Evolutionary conservation across 2,113 vertebrate genomes (phyloP).

Genomic region (Hylia prasina): DNA sequence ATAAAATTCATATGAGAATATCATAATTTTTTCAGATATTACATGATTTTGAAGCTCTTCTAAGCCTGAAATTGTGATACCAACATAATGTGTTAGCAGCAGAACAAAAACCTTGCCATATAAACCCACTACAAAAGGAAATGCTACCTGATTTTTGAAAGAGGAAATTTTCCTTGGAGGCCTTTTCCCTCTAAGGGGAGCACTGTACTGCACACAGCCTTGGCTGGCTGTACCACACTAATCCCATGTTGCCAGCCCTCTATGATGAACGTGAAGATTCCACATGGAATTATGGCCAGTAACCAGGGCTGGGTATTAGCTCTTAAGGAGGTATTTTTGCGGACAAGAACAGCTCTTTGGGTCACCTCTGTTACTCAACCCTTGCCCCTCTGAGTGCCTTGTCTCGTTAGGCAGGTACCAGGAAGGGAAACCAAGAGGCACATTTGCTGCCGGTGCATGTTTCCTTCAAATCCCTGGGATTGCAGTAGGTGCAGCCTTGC

Average conservation of each 20-base stretch:
- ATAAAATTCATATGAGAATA: too few species aligned
- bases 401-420: not conserved
- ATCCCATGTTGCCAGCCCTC: fast-evolving
- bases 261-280: not conserved
- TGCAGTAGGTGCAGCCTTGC: too few species aligned
- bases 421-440: not conserved
- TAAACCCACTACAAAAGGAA: not conserved
- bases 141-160: not conserved
- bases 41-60: not conserved
- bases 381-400: not conserved
- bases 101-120: not conserved
- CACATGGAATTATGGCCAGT: not conserved
- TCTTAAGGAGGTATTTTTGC: not conserved
- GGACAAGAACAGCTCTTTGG: not conserved
- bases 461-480: not conserved
- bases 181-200: not conserved
- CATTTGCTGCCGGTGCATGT: not conserved
- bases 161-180: not conserved
- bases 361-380: not conserved
- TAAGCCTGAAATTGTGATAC: not conserved
- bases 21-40: not conserved
- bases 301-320: not conserved
- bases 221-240: not conserved
- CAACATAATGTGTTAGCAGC: not conserved
- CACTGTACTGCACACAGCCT: not conserved